Conservation (phyloP, 2,113 vertebrate genomes). For the Tor tambroides region DNA sequence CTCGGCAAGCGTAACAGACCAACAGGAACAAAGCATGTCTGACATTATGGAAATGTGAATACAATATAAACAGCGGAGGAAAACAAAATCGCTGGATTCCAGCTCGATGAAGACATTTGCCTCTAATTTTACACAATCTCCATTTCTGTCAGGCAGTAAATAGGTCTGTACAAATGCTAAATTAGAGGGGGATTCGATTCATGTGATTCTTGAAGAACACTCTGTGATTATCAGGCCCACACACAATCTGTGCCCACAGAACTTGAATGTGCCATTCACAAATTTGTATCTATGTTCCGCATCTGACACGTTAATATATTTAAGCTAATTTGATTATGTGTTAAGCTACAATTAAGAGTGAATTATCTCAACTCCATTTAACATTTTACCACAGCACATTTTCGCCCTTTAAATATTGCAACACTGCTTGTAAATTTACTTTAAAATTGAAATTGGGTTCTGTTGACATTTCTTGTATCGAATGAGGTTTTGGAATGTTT, state of each 20-base stretch:
- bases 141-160: background rate
- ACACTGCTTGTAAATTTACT: too few species aligned
- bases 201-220: background rate
- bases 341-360: background rate
- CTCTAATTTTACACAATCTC: background rate
- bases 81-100: background rate
- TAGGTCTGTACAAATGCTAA: background rate
- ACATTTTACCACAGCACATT: background rate
- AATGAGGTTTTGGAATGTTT: background rate
- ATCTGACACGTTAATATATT: background rate
- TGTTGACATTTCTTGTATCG: background rate
- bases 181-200: background rate
- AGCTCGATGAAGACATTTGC: conserved; percentile 18
- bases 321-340: background rate
- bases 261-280: background rate
- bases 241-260: background rate
- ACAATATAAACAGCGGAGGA: conserved; percentile 44
- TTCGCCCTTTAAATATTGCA: too few species aligned
- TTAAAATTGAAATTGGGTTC: too few species aligned
- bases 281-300: background rate
- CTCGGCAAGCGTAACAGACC: conserved; percentile 30
- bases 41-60: conserved; percentile 38
- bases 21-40: conserved; percentile 38
- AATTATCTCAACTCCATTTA: too few species aligned
- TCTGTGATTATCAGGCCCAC: conserved; percentile 11